These are phyloP conservation scores for Tetranychus piercei DNA, from an alignment of 2,888 invertebrate genomes.

Conservation along the genomic window DNA sequence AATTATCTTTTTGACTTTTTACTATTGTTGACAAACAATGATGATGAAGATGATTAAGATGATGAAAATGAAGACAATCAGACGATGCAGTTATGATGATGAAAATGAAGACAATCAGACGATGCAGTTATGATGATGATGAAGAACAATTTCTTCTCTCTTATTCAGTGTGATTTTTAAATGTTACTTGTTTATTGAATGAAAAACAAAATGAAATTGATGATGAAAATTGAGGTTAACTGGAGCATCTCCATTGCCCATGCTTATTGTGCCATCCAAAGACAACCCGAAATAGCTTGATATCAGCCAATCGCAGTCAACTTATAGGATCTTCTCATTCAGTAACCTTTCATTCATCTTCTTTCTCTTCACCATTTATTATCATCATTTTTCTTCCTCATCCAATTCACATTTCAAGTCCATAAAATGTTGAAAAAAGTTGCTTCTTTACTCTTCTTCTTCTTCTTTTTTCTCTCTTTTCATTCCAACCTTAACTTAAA, in stretches of 20 bases:
- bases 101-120: no score
- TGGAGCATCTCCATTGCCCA: neutral
- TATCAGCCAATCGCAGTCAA: neutral
- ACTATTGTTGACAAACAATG: no score
- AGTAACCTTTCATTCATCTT: neutral
- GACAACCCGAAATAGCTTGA: neutral
- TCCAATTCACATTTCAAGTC: neutral
- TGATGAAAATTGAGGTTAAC: neutral
- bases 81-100: neutral
- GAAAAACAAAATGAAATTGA: neutral
- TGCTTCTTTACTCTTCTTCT: no score
- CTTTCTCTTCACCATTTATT: neutral
- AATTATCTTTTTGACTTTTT: no score
- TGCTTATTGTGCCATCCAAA: neutral
- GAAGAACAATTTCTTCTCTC: neutral
- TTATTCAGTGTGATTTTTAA: neutral
- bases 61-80: no score
- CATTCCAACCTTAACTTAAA: no score
- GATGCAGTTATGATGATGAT: neutral
- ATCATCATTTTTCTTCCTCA: neutral
- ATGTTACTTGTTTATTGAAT: neutral
- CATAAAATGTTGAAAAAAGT: no score
- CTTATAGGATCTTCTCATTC: neutral
- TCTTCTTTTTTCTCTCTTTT: no score
- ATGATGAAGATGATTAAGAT: no score